Evolutionary conservation across 2,888 invertebrate species (phyloP), one percentile per base, ranked within the genome.

Genomic region (Adelphocoris suturalis): DNA sequence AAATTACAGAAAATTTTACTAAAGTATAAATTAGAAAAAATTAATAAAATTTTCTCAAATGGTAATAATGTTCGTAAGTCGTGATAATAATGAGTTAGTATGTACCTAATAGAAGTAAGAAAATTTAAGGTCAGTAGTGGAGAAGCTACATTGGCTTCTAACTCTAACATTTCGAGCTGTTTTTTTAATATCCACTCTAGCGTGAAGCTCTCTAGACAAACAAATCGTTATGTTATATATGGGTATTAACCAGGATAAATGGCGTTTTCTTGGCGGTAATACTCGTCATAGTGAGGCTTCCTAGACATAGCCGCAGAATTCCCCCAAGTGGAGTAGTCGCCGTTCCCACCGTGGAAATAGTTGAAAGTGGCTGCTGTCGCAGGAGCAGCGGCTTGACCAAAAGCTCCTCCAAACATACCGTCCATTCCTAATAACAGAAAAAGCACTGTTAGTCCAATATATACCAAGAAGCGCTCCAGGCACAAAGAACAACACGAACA

Each of bases 251-350:
- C 91, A 55, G 90, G 90, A 90, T 91, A 91, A 52, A 90, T 90
- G 52, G 90, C 88, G 75, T 91, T 90, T 27, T 88, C 93, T 89
- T 93, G 93, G 84, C 96, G 95, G 93, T 97, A 97, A 93, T 97
- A 97, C 92, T 97, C 97, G 93, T 97, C 97, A 93, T 97, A 97
- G 91, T 95, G 95, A 91, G 95, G 94, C 92, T 95, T 95, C 91
- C 95, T 93, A 16, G 94, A 93, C 91, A 94, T 92, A 94, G 95
- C 92, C 92, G 93, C 93, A 95, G 93, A 93, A 92, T 96, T 97
- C 90, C 95, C 95, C 97, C 97, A 97, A 55, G 97, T 96, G 92
- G 96, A 96, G 94, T 97, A 97, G 93, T 97, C 97, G 92, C 97
- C 96, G 93, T 96, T 97, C 92, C 97, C 96, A 23, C 68, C 68